These are phyloP conservation scores for Drosophila sproati DNA, from an alignment of 1,140 invertebrate species.

Conservation along the genomic window DNA sequence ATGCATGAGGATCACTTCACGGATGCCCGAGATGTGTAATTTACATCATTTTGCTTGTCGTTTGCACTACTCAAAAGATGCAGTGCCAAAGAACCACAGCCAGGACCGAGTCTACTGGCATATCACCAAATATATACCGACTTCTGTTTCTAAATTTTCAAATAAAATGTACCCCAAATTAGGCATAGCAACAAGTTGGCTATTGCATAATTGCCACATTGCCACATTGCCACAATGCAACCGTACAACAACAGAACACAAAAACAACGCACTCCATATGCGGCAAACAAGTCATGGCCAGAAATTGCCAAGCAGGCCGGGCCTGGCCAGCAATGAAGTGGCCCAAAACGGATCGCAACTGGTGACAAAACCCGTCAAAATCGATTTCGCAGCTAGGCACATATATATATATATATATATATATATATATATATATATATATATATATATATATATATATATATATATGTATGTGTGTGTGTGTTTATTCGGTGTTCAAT, in stretches of 20 bases:
- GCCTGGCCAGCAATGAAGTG: neutral
- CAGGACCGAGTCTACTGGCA: neutral
- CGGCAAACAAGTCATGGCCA: neutral
- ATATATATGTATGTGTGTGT: too few species aligned
- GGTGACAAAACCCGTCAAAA: constrained; percentile 6
- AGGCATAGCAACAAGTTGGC: neutral
- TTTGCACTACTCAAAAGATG: too few species aligned
- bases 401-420: too few species aligned
- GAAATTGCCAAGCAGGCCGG: neutral
- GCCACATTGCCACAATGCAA: neutral
- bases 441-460: too few species aligned
- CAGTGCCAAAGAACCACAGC: too few species aligned
- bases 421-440: too few species aligned
- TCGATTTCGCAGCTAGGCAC: neutral
- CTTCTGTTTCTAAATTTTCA: neutral
- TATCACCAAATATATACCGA: neutral
- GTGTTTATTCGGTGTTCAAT: too few species aligned
- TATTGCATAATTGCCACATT: neutral
- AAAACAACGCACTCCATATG: neutral
- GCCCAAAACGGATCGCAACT: neutral
- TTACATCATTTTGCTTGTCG: too few species aligned
- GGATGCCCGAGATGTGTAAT: neutral
- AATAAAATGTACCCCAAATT: neutral
- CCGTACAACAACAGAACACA: neutral
- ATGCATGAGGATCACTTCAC: neutral